Evolutionary conservation across 2,888 invertebrate species (phyloP).

Genomic region (Sipha maydis): DNA sequence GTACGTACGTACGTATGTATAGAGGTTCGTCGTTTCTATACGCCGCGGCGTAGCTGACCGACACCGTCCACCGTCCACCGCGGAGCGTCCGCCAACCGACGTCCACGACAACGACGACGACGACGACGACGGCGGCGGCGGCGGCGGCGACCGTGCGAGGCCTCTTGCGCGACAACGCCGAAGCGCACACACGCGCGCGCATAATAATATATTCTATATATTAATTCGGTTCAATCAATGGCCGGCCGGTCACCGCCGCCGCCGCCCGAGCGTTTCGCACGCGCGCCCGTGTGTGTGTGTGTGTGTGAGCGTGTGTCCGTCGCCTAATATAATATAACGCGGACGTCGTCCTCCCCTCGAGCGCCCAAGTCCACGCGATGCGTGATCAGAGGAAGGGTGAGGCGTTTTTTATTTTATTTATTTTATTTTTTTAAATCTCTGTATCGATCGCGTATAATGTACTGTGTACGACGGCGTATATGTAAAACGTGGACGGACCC

Average conservation of each 20-base stretch:
- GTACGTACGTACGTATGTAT: too few relatives aligned
- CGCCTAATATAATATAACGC: constrained; percentile 33
- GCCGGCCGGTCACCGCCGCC: neutral
- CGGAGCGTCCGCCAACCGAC: neutral
- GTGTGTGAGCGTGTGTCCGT: constrained; percentile 26
- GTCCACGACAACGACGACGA: neutral
- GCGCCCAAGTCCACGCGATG: neutral
- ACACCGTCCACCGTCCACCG: neutral
- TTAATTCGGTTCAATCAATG: constrained; percentile 60
- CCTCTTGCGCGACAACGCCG: constrained; percentile 46
- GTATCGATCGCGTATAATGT: constrained; percentile 52
- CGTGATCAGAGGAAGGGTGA: too few relatives aligned
- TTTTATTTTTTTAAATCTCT: constrained; percentile 45
- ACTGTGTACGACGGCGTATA: constrained; percentile 27
- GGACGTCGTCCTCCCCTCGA: neutral
- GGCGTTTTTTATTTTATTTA: constrained; percentile 27
- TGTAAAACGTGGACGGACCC: constrained; percentile 44
- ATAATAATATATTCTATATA: constrained; percentile 48
- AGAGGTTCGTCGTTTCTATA: neutral
- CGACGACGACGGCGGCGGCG: neutral
- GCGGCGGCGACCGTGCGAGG: neutral
- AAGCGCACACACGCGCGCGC: constrained; percentile 33
- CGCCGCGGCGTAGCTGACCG: constrained; percentile 19
- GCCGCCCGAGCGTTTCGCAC: neutral
- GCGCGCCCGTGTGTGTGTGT: neutral